Conservation (phyloP, 2,113 vertebrate species). For the Zeus faber region DNA sequence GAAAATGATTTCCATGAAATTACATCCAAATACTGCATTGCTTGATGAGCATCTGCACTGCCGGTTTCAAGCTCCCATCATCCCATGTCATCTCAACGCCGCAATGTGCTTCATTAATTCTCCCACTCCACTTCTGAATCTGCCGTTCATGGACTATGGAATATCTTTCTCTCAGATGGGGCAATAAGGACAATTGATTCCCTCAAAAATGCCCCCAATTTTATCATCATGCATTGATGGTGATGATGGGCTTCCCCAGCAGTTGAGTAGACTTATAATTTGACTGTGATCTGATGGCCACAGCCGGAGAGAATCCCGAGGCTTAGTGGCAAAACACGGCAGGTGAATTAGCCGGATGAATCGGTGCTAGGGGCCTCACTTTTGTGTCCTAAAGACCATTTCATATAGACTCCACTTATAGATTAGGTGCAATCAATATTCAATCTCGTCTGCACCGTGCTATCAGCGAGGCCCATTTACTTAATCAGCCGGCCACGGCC, state of each 20-base stretch:
- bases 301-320: constrained; percentile 24
- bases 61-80: constrained; percentile 56
- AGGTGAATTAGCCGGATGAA: constrained; percentile 26
- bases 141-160: constrained; percentile 16
- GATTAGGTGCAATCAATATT: constrained; percentile 59
- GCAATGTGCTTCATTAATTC: constrained; percentile 54
- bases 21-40: constrained; percentile 59
- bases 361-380: too few relatives aligned
- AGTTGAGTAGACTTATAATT: constrained; percentile 14
- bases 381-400: too few relatives aligned
- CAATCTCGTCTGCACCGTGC: constrained; percentile 41
- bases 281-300: constrained; percentile 18
- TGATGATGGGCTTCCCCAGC: constrained; percentile 41
- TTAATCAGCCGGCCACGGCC: too few relatives aligned
- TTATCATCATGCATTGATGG: constrained; percentile 20
- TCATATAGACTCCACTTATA: too few relatives aligned
- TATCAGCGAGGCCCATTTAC: too few relatives aligned
- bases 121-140: constrained; percentile 33
- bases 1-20: constrained; percentile 63
- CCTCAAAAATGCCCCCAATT: constrained; percentile 21
- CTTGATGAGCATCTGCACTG: constrained; percentile 63
- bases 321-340: constrained; percentile 6
- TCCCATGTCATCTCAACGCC: constrained; percentile 45
- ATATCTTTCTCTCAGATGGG: constrained; percentile 27
- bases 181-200: constrained; percentile 40